Evolutionary conservation across 92 coral and sea anemone genomes (phyloP).

Genomic region (Zoanthus solanderi): DNA sequence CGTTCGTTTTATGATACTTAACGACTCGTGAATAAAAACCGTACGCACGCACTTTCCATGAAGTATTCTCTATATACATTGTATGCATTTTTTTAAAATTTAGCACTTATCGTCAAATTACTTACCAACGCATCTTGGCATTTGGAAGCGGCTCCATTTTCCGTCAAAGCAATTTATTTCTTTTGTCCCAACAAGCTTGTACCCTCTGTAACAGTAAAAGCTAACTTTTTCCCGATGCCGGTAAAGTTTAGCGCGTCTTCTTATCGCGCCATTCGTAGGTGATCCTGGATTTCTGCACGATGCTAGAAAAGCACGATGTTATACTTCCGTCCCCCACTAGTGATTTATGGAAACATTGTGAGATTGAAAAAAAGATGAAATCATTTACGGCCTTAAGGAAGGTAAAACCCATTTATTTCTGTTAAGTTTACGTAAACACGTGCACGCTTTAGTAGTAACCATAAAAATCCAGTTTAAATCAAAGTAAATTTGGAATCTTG

Average conservation of each 20-base stretch:
- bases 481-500: too few relatives aligned
- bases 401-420: too few relatives aligned
- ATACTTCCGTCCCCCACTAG: neutral
- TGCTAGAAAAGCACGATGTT: neutral
- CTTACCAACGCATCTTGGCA: conserved; percentile 8
- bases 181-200: neutral
- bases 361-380: too few relatives aligned
- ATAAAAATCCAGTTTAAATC: too few relatives aligned
- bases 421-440: too few relatives aligned
- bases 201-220: neutral
- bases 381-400: too few relatives aligned
- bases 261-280: neutral
- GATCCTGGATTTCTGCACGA: conserved; percentile 1
- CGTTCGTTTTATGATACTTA: too few relatives aligned
- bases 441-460: too few relatives aligned
- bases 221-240: neutral
- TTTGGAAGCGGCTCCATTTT: neutral
- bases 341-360: neutral
- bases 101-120: neutral
- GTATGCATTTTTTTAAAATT: too few relatives aligned
- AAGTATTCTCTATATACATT: too few relatives aligned
- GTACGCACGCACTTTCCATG: too few relatives aligned
- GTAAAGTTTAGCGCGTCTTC: neutral
- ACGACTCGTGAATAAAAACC: too few relatives aligned
- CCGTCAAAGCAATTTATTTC: conserved; percentile 18